A percentile compares a stretch with the other conserved stretches of the same genome.
phyloP scores from a whole-genome alignment of 92 coral and sea anemone species.

The Paramuricea clavata region DNA sequence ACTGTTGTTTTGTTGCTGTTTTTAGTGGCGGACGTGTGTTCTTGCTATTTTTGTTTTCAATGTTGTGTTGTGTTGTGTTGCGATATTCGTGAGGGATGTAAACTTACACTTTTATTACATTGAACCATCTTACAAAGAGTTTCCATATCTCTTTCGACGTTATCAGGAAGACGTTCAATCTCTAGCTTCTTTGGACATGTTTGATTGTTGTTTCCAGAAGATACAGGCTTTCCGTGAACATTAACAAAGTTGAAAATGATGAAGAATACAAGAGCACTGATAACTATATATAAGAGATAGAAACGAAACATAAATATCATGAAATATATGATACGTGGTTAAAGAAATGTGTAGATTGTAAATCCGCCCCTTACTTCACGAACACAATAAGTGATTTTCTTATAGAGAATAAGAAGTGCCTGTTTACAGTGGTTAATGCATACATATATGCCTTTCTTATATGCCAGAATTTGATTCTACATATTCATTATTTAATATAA shows the following conservation, averaged over 20 bases:
- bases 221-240: neutral
- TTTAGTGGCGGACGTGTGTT: too few relatives aligned
- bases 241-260: neutral
- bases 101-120: neutral
- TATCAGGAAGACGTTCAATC: neutral
- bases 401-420: too few relatives aligned
- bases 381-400: too few relatives aligned
- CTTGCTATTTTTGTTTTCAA: too few relatives aligned
- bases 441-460: too few relatives aligned
- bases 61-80: neutral
- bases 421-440: too few relatives aligned
- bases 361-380: too few relatives aligned
- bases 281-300: neutral
- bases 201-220: neutral
- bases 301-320: neutral
- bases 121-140: neutral
- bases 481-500: too few relatives aligned
- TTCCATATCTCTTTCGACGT: neutral
- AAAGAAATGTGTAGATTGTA: too few relatives aligned
- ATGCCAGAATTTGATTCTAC: too few relatives aligned
- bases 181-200: slow-evolving; percentile 1
- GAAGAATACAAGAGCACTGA: neutral
- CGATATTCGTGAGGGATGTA: too few relatives aligned
- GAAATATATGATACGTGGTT: too few relatives aligned
- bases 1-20: neutral